These are phyloP conservation scores for Mohoua ochrocephala DNA, from an alignment of 2,113 vertebrate genomes.

Conservation along the genomic window DNA sequence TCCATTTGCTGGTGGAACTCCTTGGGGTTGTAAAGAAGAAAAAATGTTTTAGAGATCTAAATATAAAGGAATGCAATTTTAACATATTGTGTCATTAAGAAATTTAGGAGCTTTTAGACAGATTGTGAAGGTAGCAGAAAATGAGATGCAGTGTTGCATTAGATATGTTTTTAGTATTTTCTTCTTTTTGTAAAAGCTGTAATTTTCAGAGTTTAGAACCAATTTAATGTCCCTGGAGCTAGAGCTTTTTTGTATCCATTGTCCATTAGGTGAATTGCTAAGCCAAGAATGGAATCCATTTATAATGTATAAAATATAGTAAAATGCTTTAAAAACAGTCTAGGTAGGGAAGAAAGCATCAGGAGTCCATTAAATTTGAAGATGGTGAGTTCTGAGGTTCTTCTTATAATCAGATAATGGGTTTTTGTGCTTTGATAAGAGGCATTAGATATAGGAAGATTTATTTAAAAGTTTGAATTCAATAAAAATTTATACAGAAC, in stretches of 20 bases:
- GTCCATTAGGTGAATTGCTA: constrained; percentile 83
- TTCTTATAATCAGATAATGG: constrained; percentile 74
- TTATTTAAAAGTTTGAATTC: constrained; percentile 76
- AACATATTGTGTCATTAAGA: constrained; percentile 79
- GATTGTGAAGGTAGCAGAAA: constrained; percentile 72
- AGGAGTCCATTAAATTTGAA: constrained; percentile 78
- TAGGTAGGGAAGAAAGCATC: constrained; percentile 60
- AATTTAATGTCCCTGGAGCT: constrained; percentile 82
- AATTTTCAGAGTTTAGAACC: constrained; percentile 83
- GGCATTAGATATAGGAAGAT: constrained; percentile 68
- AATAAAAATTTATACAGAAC: constrained; percentile 69
- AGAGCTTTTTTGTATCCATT: constrained; percentile 78
- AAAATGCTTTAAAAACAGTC: constrained; percentile 78
- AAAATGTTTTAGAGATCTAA: constrained; percentile 69
- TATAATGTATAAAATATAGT: constrained; percentile 78
- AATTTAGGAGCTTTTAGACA: constrained; percentile 79
- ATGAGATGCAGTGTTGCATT: constrained; percentile 81
- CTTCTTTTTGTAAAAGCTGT: constrained; percentile 81
- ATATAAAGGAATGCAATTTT: constrained; percentile 74
- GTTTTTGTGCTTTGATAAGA: constrained; percentile 72
- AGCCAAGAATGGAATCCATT: constrained; percentile 79
- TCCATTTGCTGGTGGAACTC: constrained; percentile 11
- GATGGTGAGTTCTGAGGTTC: constrained; percentile 69
- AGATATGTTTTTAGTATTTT: constrained; percentile 83
- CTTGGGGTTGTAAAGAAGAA: constrained; percentile 54